Conservation (phyloP, 1,140 invertebrate genomes). For the Planococcus citri region DNA sequence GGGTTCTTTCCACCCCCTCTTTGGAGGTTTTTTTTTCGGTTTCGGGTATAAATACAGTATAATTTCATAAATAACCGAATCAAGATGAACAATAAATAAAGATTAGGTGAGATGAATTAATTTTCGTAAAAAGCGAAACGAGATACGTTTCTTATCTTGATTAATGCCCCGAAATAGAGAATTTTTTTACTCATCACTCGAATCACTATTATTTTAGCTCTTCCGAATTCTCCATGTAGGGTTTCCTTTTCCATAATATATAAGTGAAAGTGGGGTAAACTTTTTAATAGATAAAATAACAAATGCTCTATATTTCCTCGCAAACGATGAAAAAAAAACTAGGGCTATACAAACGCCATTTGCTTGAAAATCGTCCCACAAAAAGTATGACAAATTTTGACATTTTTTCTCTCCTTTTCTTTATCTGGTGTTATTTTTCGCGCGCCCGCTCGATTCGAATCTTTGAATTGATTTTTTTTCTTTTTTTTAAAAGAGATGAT, state of each 20-base stretch:
- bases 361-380: not conserved
- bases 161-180: not conserved
- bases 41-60: not conserved
- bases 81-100: conserved; percentile 1
- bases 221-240: not conserved
- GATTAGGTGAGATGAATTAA: not conserved
- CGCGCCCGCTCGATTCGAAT: not conserved
- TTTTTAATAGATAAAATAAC: conserved; percentile 5
- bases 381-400: not conserved
- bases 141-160: not conserved
- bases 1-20: not conserved
- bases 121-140: not conserved
- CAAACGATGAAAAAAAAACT: not conserved
- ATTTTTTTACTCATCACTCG: not conserved
- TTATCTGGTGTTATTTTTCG: not conserved
- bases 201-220: not conserved
- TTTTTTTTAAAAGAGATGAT: not conserved
- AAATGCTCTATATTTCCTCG: not conserved
- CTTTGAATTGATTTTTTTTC: not conserved
- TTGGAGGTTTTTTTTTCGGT: not conserved
- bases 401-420: not conserved
- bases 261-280: no score
- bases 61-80: not conserved
- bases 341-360: not conserved
- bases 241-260: no score